phyloP scores from a whole-genome alignment of 1,140 invertebrate genomes.

The Trichonephila clavata region DNA sequence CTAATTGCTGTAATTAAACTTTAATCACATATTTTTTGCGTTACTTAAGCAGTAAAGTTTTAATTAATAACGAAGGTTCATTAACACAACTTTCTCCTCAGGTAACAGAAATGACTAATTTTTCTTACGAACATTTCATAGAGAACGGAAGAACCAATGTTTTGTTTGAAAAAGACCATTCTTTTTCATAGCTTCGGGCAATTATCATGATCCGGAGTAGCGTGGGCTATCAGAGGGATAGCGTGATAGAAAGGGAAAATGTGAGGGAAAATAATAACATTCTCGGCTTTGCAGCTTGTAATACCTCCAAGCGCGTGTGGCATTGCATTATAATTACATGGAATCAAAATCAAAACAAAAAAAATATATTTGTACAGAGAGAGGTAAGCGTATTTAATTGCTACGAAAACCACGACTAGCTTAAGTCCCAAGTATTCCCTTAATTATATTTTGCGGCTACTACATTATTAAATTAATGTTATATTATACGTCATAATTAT shows the following conservation, averaged over 20 bases:
- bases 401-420: not conserved
- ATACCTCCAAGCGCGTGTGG: not conserved
- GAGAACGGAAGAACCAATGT: not conserved
- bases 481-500: conserved; percentile 18
- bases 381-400: conserved; percentile 20
- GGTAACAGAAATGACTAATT: not conserved
- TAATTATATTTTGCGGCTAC: conserved; percentile 21
- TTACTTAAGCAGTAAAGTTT: no score
- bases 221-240: not conserved
- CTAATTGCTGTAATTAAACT: no score
- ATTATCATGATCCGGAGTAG: not conserved
- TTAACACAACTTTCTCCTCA: not conserved
- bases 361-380: not conserved
- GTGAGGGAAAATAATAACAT: not conserved
- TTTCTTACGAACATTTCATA: not conserved
- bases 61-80: not conserved
- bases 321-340: conserved; percentile 34
- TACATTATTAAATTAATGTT: conserved; percentile 33
- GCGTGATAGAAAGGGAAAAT: not conserved
- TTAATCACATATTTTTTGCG: no score
- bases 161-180: not conserved
- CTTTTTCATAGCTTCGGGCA: not conserved
- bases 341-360: not conserved
- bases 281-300: conserved; percentile 10
- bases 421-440: not conserved